Evolutionary conservation across 2,888 invertebrate genomes (phyloP), one percentile per base, ranked within the genome.

Genomic region (Lasioglossum oenotherae): DNA sequence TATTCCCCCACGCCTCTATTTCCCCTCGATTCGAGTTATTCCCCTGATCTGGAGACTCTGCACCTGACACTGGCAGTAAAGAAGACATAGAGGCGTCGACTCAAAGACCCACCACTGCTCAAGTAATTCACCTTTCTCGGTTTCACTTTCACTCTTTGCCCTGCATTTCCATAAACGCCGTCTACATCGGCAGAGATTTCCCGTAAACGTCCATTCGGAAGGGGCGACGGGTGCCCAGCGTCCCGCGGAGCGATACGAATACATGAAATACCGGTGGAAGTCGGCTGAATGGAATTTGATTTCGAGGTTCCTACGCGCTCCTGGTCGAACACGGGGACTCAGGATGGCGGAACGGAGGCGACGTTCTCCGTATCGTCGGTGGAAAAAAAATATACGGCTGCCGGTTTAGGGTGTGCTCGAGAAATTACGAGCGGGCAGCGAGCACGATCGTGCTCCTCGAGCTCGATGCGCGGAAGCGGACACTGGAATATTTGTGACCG

Each of bases 391-490:
- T 87, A 84, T 83, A 89, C 88, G 83, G 78, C 71, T 38, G 80
- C 72, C 69, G 78, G 88, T 80, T 87, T 78, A 78, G 88, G 83
- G 85, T 57, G 86, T 44, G 87, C 73, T 87, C 78, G 87, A 87
- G 83, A 64, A 87, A 84, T 84, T 86, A 88, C 80, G 88, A 83
- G 84, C 86, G 80, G 73, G 12, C 80, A 38, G 64, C n/a, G 69
- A 71, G 75, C 69, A 38, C 57, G 85, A 84, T 88, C 80, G 81
- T 60, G n/a, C 57, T 53, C 79, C 80, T 10, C 10, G 8, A 53
- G 16, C 67, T 78, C 80, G 85, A 84, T 87, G 88, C 88, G 89
- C 92, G 92, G 92, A 92, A 92, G 92, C 92, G 88, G 84, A 73
- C 90, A 89, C 87, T 77, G 88, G 82, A 84, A 88, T 89, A 91